A percentile compares a stretch with the other conserved stretches of the same genome.
Conservation (phyloP, 2,888 invertebrate genomes). For the Lasius fuliginosus region DNA sequence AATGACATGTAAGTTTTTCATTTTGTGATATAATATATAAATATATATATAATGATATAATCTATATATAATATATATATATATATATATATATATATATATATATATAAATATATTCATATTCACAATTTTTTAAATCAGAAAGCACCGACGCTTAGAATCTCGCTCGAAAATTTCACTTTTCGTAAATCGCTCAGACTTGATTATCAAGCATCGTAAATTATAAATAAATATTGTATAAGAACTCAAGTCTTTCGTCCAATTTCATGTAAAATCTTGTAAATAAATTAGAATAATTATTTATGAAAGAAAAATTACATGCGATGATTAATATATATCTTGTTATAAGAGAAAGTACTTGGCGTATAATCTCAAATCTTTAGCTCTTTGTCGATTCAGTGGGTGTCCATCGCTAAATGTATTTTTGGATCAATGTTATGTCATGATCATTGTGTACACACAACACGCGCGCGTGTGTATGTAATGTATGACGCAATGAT, state of each 20-base stretch:
- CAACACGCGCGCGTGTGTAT: background rate
- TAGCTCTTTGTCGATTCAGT: conserved; percentile 18
- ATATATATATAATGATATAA: conserved; percentile 1
- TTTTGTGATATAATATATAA: conserved; percentile 65
- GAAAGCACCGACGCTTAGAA: conserved; percentile 46
- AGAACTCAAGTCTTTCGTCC: conserved; percentile 16
- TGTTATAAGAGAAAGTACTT: background rate
- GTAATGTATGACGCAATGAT: background rate
- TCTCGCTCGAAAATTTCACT: conserved; percentile 53
- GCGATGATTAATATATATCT: conserved; percentile 1
- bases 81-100: conserved; percentile 49
- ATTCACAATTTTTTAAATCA: conserved; percentile 2
- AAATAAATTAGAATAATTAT: background rate
- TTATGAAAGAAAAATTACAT: background rate
- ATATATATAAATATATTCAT: background rate
- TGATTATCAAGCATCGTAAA: background rate
- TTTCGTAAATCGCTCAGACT: conserved; percentile 9
- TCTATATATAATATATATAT: conserved; percentile 51
- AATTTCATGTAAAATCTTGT: conserved; percentile 33
- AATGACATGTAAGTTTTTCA: conserved; percentile 48
- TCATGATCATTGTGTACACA: background rate
- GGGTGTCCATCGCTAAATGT: conserved; percentile 7
- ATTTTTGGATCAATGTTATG: conserved; percentile 31
- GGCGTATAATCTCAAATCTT: conserved; percentile 10
- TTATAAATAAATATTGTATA: background rate